phyloP scores from a whole-genome alignment of 2,888 invertebrate species.

The Homarus gammarus region DNA sequence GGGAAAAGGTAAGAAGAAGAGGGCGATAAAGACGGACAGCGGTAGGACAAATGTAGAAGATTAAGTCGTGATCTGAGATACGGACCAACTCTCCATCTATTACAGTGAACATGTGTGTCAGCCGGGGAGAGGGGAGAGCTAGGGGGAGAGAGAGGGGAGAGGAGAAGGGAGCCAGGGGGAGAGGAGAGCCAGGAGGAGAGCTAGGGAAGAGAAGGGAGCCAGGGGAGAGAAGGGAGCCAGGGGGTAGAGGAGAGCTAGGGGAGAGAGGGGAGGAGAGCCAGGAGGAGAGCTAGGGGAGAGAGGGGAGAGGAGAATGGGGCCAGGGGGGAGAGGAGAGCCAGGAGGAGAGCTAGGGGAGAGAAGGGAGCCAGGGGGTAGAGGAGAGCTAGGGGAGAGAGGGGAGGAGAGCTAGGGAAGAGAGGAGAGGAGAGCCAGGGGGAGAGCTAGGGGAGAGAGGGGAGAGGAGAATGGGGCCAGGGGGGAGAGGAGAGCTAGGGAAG shows the following conservation, averaged over 20 bases:
- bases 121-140: not conserved
- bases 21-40: not conserved
- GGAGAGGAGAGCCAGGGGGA: not conserved
- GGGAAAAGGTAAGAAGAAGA: not conserved
- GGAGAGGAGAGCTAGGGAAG: not conserved
- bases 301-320: not conserved
- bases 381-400: not conserved
- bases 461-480: too few species aligned
- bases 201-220: not conserved
- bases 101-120: not conserved
- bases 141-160: not conserved
- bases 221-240: not conserved
- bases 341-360: not conserved
- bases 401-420: not conserved
- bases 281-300: not conserved
- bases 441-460: too few species aligned
- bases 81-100: not conserved
- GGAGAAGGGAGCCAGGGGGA: not conserved
- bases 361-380: not conserved
- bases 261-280: not conserved
- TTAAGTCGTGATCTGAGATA: slow-evolving; percentile 5
- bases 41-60: not conserved
- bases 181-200: not conserved
- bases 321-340: not conserved
- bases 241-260: not conserved